These are phyloP conservation scores for Pagetopsis macropterus DNA, from an alignment of 2,797 vertebrate species.

Conservation along the genomic window DNA sequence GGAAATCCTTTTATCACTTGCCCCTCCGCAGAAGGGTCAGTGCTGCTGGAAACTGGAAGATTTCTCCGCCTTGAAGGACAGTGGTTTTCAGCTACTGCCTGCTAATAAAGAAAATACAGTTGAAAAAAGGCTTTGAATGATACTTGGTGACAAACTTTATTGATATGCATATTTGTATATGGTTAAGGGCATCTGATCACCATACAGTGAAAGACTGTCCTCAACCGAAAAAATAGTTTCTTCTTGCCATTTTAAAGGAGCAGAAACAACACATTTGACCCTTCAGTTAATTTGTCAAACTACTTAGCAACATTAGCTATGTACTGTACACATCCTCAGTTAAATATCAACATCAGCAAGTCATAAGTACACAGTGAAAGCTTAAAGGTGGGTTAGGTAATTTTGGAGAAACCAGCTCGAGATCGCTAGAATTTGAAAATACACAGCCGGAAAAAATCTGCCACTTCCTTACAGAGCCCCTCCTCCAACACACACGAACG, in stretches of 20 bases:
- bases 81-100: conserved; percentile 1
- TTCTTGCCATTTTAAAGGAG: not conserved
- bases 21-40: conserved; percentile 43
- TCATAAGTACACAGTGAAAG: no score
- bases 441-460: no score
- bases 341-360: no score
- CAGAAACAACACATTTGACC: not conserved
- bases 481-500: no score
- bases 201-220: not conserved
- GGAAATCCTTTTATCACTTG: conserved; percentile 63
- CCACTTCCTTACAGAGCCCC: no score
- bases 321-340: no score
- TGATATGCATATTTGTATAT: not conserved
- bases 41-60: conserved; percentile 13
- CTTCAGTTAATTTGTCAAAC: no score
- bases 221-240: not conserved
- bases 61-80: conserved; percentile 13
- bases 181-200: not conserved
- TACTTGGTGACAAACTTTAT: conserved; percentile 5
- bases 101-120: conserved; percentile 20
- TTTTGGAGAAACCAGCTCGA: no score
- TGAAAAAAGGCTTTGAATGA: not conserved
- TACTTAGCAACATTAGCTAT: no score
- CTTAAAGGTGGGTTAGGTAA: no score
- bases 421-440: no score